Evolutionary conservation across 2,797 vertebrate species (phyloP), one percentile per base, ranked within the genome.

Genomic region (Paguma larvata): DNA sequence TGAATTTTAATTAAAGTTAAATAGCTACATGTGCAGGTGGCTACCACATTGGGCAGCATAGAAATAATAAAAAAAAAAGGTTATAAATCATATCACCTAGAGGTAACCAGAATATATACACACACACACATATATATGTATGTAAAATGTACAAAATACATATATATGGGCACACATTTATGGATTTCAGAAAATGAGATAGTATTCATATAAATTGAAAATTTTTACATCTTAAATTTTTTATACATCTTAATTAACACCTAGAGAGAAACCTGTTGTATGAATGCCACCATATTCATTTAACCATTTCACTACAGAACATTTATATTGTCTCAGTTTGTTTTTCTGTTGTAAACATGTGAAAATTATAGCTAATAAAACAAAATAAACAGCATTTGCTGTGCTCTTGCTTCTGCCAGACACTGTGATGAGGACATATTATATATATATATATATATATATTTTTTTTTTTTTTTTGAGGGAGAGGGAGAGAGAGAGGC

Each of bases 1-100:
- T 75, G 77, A 46, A 63, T 73, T 95, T 91, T 77, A 87, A 75
- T 46, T 91, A 25, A 95, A 62, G 11, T 77, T 77, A 78, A 89
- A 34, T 62, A 92, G 51, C 56, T 75, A n/a, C 19, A 44, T 21
- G 34, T 82, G 48, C 41, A 48, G 82, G 53, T 82, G 30, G 73
- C 23, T 56, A 56, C 5, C 10, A 59, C 25, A 32, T 6, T 32
- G 8, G 41, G n/a, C 7, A 73, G 19, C 7, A 56, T 4, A 92
- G 48, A 94, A 85, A 70, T 1, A 70, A 89, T 21, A 12, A 75
- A 63, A 73, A 63, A 87, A 51, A 56, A 48, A 41, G 38, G 16
- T 56, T 72, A 21, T 53, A 77, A 86, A 25, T 32, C 9, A 44
- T 4, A 34, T 2, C 19, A 68, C n/a, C 38, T 44, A 72, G 25